Base-by-base conservation (phyloP, 2,888 invertebrate genomes). In the Chrysolina oricalcia region DNA sequence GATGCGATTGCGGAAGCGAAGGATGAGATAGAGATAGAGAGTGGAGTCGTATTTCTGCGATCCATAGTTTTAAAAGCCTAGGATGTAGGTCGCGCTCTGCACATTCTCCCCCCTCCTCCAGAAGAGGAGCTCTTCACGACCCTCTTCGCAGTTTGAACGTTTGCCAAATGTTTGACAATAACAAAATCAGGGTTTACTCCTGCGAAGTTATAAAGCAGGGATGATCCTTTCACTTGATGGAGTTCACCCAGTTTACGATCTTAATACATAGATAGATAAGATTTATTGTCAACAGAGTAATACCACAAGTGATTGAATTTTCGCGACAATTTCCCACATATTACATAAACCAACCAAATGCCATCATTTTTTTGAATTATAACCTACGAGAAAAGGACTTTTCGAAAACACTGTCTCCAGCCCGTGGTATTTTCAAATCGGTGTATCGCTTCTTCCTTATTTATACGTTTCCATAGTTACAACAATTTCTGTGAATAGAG, bases 21-120 rank as follows among this genome's bases (percentile, higher is more conserved):
- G 19, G 11, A 53, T 13, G 21, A 74, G 70, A 71, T 27, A 43
- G 41, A 48, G 56, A 70, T n/a, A n/a, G 59, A 63, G 50, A 75
- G 69, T 56, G 71, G 72, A 75, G 74, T 48, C 78, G 67, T 23
- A 69, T 63, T 70, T 74, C 75, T 73, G 73, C 78, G 73, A 78
- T 75, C 75, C 73, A 75, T 75, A 73, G 73, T 78, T 78, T 72
- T 70, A 70, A 73, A 74, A 72, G 75, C 73, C 69, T 48, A 69
- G 70, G 71, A 78, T 74, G 72, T 75, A 74, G 78, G 78, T 78
- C 78, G 75, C 67, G 41, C 43, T 41, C 48, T 48, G n/a, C 64
- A 9, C 35, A 48, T 48, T 59, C 53, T 53, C 8, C 17, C 53
- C 19, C 13, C 10, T 10, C 10, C 53, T 50, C 40, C 23, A 9